Evolutionary conservation across 1,140 invertebrate species (phyloP).

Genomic region (Drosophila kurseongensis): DNA sequence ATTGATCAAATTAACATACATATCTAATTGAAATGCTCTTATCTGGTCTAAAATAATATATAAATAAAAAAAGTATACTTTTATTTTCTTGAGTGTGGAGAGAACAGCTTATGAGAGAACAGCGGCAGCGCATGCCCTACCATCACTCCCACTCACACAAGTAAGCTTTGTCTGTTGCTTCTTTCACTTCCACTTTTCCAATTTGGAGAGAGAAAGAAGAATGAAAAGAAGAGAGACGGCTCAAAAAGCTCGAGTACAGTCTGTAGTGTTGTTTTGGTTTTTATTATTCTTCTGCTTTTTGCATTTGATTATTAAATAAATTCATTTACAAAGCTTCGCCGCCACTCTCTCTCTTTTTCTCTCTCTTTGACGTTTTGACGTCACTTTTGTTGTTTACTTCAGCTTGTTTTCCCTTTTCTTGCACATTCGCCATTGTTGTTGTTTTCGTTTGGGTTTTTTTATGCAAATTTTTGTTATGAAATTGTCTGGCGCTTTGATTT

Average conservation of each 20-base stretch:
- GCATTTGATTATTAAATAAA: slow-evolving; percentile 79
- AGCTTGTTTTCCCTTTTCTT: slow-evolving; percentile 71
- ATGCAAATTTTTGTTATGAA: slow-evolving; percentile 81
- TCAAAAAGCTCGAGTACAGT: slow-evolving; percentile 67
- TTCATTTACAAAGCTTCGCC: slow-evolving; percentile 66
- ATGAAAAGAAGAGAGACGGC: slow-evolving; percentile 20
- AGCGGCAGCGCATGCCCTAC: slow-evolving; percentile 40
- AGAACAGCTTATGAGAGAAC: slow-evolving; percentile 8
- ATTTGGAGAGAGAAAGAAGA: slow-evolving; percentile 17
- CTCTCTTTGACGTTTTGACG: slow-evolving; percentile 56
- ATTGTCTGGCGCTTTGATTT: slow-evolving; percentile 75
- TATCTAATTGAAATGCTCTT: too few relatives aligned
- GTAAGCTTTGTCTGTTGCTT: slow-evolving; percentile 62
- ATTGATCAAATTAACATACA: too few relatives aligned
- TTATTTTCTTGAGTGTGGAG: background rate
- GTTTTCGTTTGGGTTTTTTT: slow-evolving; percentile 41
- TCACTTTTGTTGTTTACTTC: slow-evolving; percentile 82
- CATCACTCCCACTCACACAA: slow-evolving; percentile 28
- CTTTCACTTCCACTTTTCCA: slow-evolving; percentile 78
- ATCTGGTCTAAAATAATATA: too few relatives aligned
- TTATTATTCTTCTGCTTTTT: slow-evolving; percentile 49
- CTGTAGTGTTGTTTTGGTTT: slow-evolving; percentile 71
- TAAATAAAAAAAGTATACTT: too few relatives aligned
- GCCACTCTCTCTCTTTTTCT: slow-evolving; percentile 33
- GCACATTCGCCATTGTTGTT: slow-evolving; percentile 50